These are phyloP conservation scores for Baronia brevicornis DNA, from an alignment of 2,888 invertebrate species.

Conservation along the genomic window DNA sequence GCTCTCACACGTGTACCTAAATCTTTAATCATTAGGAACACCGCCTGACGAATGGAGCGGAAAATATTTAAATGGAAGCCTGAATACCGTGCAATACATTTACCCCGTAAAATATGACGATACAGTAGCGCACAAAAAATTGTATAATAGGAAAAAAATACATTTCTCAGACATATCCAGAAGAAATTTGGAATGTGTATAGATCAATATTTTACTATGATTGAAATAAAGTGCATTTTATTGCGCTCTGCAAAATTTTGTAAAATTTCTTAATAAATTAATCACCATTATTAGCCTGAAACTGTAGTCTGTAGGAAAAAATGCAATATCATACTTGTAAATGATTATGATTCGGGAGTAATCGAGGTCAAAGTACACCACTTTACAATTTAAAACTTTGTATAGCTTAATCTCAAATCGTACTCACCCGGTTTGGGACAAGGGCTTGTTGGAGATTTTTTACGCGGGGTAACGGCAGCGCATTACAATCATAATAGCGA, in stretches of 20 bases:
- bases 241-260: slow-evolving; percentile 19
- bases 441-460: slow-evolving; percentile 46
- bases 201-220: slow-evolving; percentile 48
- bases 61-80: slow-evolving; percentile 72
- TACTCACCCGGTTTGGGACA: slow-evolving; percentile 44
- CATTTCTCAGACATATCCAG: slow-evolving; percentile 55
- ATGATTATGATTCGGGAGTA: too few relatives aligned
- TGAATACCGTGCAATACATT: slow-evolving; percentile 58
- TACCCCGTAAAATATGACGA: slow-evolving; percentile 64
- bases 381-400: too few relatives aligned
- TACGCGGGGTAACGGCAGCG: slow-evolving; percentile 53
- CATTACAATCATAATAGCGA: slow-evolving; percentile 70
- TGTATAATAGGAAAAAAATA: slow-evolving; percentile 42
- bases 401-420: slow-evolving; percentile 32
- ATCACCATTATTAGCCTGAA: too few relatives aligned
- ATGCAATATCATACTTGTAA: too few relatives aligned
- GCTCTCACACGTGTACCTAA: slow-evolving; percentile 42
- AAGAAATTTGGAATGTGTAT: slow-evolving; percentile 47
- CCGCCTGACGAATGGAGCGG: slow-evolving; percentile 66
- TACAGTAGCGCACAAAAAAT: slow-evolving; percentile 45
- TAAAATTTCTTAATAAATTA: slow-evolving; percentile 7
- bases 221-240: slow-evolving; percentile 41
- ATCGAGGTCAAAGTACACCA: too few relatives aligned
- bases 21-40: slow-evolving; percentile 59
- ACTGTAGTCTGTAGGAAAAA: too few relatives aligned